phyloP scores from a whole-genome alignment of 2,888 invertebrate genomes.

The Parnassius mnemosyne region DNA sequence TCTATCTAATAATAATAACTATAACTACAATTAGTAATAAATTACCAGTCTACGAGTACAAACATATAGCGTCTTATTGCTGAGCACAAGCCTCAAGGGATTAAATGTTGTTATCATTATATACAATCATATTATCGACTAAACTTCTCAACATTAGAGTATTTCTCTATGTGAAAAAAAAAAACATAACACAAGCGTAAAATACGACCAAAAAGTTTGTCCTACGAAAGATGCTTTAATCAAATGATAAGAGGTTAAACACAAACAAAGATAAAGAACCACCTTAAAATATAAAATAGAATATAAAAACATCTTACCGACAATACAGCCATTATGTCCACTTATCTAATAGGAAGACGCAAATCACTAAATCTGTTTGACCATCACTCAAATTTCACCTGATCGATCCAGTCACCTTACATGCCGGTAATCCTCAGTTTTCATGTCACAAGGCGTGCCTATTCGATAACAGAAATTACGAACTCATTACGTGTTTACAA shows the following conservation, averaged over 20 bases:
- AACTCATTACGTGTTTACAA: slow-evolving; percentile 57
- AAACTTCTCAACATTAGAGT: too few species aligned
- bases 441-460: slow-evolving; percentile 48
- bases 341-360: slow-evolving; percentile 54
- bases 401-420: slow-evolving; percentile 48
- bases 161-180: not conserved
- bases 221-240: slow-evolving; percentile 13
- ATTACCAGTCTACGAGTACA: too few species aligned
- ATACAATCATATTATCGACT: too few species aligned
- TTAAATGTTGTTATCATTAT: too few species aligned
- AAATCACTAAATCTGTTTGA: slow-evolving; percentile 61
- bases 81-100: too few species aligned
- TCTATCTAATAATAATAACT: too few species aligned
- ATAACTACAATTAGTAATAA: too few species aligned
- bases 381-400: slow-evolving; percentile 71
- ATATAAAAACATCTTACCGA: slow-evolving; percentile 52
- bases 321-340: slow-evolving; percentile 60
- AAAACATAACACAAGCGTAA: not conserved
- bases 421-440: slow-evolving; percentile 53
- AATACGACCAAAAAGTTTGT: not conserved
- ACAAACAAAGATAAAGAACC: slow-evolving; percentile 2
- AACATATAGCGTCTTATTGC: too few species aligned
- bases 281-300: slow-evolving; percentile 1
- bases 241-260: slow-evolving; percentile 11
- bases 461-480: slow-evolving; percentile 44